Conservation (phyloP, 2,113 vertebrate genomes). For the Mormyrus iriodes region DNA sequence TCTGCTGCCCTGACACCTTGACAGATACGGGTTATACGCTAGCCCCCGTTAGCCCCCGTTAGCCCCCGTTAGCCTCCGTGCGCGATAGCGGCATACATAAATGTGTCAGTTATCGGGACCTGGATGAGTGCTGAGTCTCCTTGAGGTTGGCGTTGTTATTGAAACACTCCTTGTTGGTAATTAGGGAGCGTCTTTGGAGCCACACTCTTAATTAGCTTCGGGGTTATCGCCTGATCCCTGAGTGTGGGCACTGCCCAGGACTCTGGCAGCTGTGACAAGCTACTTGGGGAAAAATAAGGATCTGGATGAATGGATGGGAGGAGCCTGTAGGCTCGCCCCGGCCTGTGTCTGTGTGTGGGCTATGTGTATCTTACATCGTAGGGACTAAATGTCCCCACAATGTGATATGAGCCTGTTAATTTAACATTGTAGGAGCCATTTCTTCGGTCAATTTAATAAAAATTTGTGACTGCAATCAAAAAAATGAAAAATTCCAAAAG, state of each 20-base stretch:
- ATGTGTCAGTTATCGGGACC: not conserved
- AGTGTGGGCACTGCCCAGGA: not conserved
- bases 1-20: too few relatives aligned
- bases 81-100: not conserved
- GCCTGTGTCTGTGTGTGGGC: not conserved
- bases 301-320: too few relatives aligned
- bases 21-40: not conserved
- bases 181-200: constrained; percentile 40
- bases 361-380: not conserved
- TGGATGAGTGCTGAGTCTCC: constrained; percentile 34
- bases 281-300: not conserved
- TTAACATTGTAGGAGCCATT: not conserved
- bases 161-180: constrained; percentile 42
- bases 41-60: too few relatives aligned
- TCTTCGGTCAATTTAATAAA: not conserved
- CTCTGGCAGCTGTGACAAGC: too few relatives aligned
- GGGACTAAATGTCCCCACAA: not conserved
- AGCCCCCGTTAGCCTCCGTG: too few relatives aligned
- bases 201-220: constrained; percentile 32
- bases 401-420: not conserved
- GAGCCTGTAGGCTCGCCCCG: not conserved
- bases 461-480: too few relatives aligned
- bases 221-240: not conserved
- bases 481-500: too few relatives aligned
- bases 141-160: constrained; percentile 43